Conservation (phyloP, 2,888 invertebrate genomes). For the Drosophila affinis region DNA sequence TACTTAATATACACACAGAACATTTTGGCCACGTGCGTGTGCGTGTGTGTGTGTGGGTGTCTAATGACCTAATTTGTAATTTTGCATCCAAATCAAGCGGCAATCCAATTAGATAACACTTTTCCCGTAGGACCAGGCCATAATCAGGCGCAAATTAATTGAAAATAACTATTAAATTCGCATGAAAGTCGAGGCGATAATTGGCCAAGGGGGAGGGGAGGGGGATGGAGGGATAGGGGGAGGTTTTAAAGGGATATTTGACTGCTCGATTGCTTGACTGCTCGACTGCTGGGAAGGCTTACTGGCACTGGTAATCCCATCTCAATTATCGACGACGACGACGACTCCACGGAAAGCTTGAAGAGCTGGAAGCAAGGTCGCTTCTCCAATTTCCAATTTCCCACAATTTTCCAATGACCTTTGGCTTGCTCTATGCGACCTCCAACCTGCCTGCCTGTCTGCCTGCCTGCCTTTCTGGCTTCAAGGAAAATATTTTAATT, state of each 20-base stretch:
- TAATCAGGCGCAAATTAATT: slow-evolving; percentile 28
- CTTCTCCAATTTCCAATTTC: not conserved
- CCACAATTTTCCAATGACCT: slow-evolving; percentile 18
- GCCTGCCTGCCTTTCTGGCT: not conserved
- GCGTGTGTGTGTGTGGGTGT: not conserved
- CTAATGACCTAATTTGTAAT: slow-evolving; percentile 45
- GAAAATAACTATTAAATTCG: slow-evolving; percentile 28
- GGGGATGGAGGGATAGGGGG: no score
- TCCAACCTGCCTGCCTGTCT: not conserved
- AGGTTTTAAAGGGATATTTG: not conserved
- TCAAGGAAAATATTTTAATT: slow-evolving; percentile 42
- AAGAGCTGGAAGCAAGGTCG: not conserved
- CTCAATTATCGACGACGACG: not conserved
- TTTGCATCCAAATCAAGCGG: slow-evolving; percentile 41
- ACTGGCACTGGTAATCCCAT: not conserved
- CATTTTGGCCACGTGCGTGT: slow-evolving; percentile 30
- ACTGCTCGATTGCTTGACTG: not conserved
- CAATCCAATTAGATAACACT: slow-evolving; percentile 48
- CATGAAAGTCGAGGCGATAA: not conserved
- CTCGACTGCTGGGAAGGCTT: not conserved
- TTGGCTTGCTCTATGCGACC: slow-evolving; percentile 24
- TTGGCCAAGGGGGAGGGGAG: no score
- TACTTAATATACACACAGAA: slow-evolving; percentile 42
- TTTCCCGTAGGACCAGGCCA: no score
- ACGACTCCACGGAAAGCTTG: not conserved